These are phyloP conservation scores for Hypotaenidia philippensis DNA, from an alignment of 2,797 vertebrate species.

Conservation along the genomic window DNA sequence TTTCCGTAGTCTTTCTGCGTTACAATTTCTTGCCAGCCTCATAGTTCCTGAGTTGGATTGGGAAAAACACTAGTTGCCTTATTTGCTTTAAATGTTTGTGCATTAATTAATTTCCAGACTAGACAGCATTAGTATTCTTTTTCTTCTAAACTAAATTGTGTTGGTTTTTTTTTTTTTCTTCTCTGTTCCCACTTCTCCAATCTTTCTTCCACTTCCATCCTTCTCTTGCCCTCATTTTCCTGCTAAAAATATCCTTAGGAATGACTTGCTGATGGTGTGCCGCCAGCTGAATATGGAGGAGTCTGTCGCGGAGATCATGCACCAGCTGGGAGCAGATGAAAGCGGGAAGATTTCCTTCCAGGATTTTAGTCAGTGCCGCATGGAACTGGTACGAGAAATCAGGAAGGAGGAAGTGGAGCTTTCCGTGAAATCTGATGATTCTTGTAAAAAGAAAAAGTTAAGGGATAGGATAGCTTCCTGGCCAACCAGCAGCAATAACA, in stretches of 20 bases:
- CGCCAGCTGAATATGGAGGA: conserved; percentile 87
- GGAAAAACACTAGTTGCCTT: neutral
- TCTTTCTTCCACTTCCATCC: neutral
- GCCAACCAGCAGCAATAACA: conserved; percentile 85
- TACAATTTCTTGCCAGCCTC: neutral
- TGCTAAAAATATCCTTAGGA: conserved; percentile 75
- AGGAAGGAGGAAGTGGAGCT: conserved; percentile 85
- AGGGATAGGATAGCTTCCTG: conserved; percentile 81
- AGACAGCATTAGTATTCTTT: neutral
- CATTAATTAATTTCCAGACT: neutral
- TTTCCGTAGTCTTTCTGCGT: neutral
- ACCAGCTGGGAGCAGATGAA: conserved; percentile 82
- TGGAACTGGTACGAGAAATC: conserved; percentile 86
- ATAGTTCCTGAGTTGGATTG: neutral
- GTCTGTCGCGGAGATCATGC: conserved; percentile 83
- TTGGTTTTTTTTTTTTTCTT: neutral
- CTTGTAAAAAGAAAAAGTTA: conserved; percentile 77
- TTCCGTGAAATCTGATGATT: conserved; percentile 77
- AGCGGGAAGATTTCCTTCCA: conserved; percentile 87
- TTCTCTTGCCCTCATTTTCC: neutral
- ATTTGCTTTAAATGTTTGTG: neutral
- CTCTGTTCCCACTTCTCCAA: neutral
- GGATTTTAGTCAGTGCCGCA: conserved; percentile 85
- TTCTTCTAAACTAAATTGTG: conserved; percentile 29
- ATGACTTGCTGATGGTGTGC: conserved; percentile 88